These are phyloP conservation scores for Trissonchulus latispiculum DNA, from an alignment of 2,888 invertebrate genomes.

Conservation along the genomic window DNA sequence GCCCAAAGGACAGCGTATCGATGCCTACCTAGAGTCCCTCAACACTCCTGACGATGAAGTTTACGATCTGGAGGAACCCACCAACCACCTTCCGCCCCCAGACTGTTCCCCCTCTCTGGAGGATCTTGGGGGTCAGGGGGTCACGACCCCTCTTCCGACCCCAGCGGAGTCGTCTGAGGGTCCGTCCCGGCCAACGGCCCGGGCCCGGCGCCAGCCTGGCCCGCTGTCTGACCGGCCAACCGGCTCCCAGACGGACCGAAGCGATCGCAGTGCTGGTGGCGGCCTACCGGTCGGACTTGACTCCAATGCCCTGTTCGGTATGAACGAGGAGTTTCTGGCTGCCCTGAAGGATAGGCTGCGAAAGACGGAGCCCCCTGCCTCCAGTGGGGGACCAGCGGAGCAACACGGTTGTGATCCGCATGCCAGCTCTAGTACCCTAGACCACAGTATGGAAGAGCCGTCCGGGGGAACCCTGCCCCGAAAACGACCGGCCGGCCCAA, in stretches of 20 bases:
- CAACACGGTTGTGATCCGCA: not conserved
- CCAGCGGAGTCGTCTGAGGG: no score
- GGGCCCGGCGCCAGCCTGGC: no score
- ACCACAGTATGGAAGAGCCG: not conserved
- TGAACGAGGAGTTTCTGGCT: constrained; percentile 26
- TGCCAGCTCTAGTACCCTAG: not conserved
- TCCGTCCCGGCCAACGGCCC: not conserved
- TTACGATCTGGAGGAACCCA: not conserved
- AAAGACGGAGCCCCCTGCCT: constrained; percentile 29
- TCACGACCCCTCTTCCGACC: no score
- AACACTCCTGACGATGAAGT: not conserved
- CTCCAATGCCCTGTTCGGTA: not conserved
- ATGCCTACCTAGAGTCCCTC: constrained; percentile 89
- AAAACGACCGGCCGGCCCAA: not conserved
- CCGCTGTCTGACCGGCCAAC: no score
- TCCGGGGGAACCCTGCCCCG: not conserved
- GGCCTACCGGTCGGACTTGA: not conserved
- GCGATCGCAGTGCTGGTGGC: not conserved
- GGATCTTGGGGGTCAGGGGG: no score
- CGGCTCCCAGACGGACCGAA: no score
- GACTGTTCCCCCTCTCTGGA: no score
- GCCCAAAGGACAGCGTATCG: constrained; percentile 90
- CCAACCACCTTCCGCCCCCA: not conserved
- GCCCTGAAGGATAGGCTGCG: constrained; percentile 40
- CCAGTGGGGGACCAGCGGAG: not conserved